Evolutionary conservation across 2,797 vertebrate species (phyloP).

Genomic region (Oreortyx pictus): DNA sequence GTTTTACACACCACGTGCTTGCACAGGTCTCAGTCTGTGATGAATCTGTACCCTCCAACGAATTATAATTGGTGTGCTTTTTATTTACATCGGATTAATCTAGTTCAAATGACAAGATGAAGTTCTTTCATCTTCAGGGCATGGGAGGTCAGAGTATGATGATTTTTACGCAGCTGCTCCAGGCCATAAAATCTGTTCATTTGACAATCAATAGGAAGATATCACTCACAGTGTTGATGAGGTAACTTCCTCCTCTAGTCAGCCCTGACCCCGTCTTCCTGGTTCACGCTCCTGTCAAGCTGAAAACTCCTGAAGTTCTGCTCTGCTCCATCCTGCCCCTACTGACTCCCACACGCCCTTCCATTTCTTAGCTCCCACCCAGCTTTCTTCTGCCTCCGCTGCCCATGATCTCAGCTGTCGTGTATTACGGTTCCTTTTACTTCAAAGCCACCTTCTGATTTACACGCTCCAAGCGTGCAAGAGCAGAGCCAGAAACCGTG

Average conservation of each 20-base stretch:
- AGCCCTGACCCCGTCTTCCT: neutral
- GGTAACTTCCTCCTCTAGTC: slow-evolving; percentile 2
- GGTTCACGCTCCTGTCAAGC: neutral
- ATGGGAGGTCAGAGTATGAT: slow-evolving; percentile 21
- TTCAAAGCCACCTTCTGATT: neutral
- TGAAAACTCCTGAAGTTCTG: neutral
- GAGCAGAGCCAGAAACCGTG: neutral
- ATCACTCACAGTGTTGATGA: neutral
- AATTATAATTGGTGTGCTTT: neutral
- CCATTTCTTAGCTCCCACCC: neutral
- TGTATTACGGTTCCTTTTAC: neutral
- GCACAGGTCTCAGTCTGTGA: neutral
- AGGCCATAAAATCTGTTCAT: slow-evolving; percentile 41
- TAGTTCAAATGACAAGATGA: slow-evolving; percentile 28
- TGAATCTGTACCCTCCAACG: neutral
- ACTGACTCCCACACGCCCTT: neutral
- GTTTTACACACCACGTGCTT: neutral
- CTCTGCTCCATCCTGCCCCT: neutral
- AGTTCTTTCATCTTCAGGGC: slow-evolving; percentile 40
- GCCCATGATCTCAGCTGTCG: neutral
- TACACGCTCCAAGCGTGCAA: neutral
- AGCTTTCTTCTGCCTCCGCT: neutral
- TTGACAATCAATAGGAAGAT: slow-evolving; percentile 59
- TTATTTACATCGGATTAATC: slow-evolving; percentile 28
- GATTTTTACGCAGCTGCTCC: slow-evolving; percentile 32